Evolutionary conservation across 2,113 vertebrate genomes (phyloP).

Genomic region (Plestiodon gilberti): DNA sequence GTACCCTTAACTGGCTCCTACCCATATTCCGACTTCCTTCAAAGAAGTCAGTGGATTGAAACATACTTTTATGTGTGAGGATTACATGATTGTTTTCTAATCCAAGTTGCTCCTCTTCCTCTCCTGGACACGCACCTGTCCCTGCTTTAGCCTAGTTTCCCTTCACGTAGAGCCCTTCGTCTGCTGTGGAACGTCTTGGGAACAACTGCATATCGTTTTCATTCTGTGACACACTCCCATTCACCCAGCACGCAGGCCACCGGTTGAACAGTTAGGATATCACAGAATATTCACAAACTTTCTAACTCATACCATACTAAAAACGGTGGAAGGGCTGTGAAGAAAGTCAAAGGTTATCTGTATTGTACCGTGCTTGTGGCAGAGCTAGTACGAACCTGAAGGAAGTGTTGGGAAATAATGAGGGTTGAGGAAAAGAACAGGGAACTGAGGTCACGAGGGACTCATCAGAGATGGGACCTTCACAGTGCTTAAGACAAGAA

Average conservation of each 20-base stretch:
- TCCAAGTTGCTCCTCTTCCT: not conserved
- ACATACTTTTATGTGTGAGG: rapidly evolving
- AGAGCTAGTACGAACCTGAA: not conserved
- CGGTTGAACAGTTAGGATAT: not conserved
- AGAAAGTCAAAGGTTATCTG: not conserved
- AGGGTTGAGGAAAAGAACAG: not conserved
- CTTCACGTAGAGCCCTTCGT: not conserved
- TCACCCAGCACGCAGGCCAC: not conserved
- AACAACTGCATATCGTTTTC: not conserved
- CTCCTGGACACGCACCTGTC: not conserved
- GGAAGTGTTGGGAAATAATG: not conserved
- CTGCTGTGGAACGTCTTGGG: not conserved
- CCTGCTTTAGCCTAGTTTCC: not conserved
- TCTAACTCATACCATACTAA: not conserved
- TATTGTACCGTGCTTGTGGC: not conserved
- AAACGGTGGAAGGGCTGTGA: not conserved
- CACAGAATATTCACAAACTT: not conserved
- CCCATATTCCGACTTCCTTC: not conserved
- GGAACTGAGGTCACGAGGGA: not conserved
- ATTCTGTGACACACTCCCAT: not conserved
- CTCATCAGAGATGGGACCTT: not conserved
- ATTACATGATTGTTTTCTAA: not conserved
- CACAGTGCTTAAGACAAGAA: not conserved
- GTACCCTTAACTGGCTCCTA: not conserved
- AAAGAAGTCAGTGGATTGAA: not conserved